Conservation (phyloP, 2,797 vertebrate genomes). For the Alauda arvensis region DNA sequence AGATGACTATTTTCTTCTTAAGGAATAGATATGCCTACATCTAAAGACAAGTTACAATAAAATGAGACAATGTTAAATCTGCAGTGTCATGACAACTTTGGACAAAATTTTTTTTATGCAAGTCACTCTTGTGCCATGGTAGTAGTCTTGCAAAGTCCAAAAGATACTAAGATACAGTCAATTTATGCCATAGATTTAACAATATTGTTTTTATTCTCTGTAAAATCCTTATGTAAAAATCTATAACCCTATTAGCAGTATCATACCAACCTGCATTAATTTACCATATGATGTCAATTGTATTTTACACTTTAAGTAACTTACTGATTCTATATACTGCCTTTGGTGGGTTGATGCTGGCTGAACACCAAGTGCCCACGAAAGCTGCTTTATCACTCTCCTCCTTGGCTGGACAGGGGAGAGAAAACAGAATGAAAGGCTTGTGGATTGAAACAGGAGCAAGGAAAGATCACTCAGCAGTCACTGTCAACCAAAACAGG, state of each 20-base stretch:
- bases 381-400: not conserved
- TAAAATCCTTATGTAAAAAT: conserved; percentile 14
- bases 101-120: not conserved
- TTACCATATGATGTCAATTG: conserved; percentile 22
- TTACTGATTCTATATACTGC: conserved; percentile 1
- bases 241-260: conserved; percentile 29
- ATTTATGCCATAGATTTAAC: conserved; percentile 19
- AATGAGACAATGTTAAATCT: not conserved
- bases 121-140: not conserved
- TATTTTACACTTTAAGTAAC: conserved; percentile 46
- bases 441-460: rapidly evolving
- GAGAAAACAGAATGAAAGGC: rapidly evolving
- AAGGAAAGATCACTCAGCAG: not conserved
- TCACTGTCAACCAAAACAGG: not conserved
- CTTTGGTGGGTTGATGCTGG: not conserved
- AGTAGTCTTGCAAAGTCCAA: conserved; percentile 34
- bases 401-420: not conserved
- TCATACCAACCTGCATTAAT: conserved; percentile 2
- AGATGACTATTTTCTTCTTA: not conserved
- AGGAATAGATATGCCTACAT: not conserved
- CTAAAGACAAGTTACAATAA: not conserved
- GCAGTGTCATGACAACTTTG: not conserved
- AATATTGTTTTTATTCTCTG: conserved; percentile 28
- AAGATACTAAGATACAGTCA: not conserved
- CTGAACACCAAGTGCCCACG: not conserved